These are phyloP conservation scores for Leucoraja erinaceus DNA, from an alignment of 2,113 vertebrate species.

Conservation along the genomic window DNA sequence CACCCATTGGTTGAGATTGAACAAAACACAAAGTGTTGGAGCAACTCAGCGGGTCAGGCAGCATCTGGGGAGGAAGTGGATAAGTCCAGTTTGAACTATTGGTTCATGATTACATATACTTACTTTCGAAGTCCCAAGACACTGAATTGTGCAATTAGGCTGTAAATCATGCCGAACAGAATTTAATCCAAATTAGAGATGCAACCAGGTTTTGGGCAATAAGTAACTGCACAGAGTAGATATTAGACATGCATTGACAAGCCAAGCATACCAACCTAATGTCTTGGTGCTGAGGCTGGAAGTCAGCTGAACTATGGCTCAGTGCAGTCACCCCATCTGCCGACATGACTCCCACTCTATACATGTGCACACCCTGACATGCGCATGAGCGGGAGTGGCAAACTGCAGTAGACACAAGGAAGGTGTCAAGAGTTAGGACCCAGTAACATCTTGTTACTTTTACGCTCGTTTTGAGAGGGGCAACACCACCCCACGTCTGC, in stretches of 20 bases:
- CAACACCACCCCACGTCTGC: too few relatives aligned
- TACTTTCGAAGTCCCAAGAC: background rate
- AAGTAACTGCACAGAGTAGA: background rate
- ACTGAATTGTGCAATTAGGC: background rate
- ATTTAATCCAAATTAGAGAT: background rate
- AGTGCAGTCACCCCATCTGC: background rate
- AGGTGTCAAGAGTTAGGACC: background rate
- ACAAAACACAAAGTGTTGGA: too few relatives aligned
- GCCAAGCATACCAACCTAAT: conserved; percentile 3
- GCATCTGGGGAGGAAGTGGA: too few relatives aligned
- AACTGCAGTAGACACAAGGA: background rate
- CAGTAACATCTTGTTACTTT: background rate
- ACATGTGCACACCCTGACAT: background rate
- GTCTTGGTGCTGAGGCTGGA: background rate
- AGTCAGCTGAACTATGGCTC: background rate
- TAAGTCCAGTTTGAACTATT: background rate
- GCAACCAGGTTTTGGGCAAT: background rate
- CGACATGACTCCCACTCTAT: background rate
- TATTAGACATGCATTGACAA: background rate
- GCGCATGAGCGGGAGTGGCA: background rate
- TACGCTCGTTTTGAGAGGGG: too few relatives aligned
- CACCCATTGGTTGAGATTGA: background rate
- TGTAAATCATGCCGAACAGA: conserved; percentile 1
- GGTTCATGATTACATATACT: background rate
- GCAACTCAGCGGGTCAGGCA: too few relatives aligned